Percentiles rank a stretch among this genome's conserved stretches.
Conservation (phyloP, 2,113 vertebrate species). For the Mormyrus lacerda region DNA sequence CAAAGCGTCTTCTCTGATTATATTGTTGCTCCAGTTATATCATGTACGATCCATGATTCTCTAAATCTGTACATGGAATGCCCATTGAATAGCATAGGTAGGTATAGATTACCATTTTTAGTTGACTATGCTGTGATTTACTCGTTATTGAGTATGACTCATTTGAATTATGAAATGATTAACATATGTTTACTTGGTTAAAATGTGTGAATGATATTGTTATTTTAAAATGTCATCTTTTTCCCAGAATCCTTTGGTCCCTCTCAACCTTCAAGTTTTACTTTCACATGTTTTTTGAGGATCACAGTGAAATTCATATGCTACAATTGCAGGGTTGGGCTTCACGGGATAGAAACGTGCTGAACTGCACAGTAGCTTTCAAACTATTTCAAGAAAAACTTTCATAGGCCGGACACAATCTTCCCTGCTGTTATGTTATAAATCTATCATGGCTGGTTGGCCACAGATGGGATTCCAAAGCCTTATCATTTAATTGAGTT, state of each 20-base stretch:
- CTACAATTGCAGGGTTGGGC: neutral
- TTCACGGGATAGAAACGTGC: neutral
- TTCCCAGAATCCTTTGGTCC: neutral
- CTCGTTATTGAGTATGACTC: neutral
- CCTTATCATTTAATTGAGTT: neutral
- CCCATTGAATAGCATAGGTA: neutral
- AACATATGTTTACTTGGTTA: neutral
- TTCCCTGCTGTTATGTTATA: neutral
- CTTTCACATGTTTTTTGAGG: neutral
- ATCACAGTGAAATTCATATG: neutral
- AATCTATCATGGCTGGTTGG: neutral
- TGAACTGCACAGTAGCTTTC: neutral
- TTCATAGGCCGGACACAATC: neutral
- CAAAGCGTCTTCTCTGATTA: neutral
- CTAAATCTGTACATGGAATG: neutral
- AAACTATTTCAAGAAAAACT: neutral
- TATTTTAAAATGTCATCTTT: neutral
- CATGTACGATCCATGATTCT: neutral
- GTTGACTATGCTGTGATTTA: neutral
- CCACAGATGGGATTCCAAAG: neutral
- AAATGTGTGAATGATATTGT: neutral
- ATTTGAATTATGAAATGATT: neutral
- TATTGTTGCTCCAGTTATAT: neutral
- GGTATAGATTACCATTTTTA: neutral
- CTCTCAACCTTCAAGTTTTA: neutral